Percentiles rank a stretch among this genome's conserved stretches.
Conservation (phyloP, 2,888 invertebrate genomes). For the Nipponacmea schrenckii region DNA sequence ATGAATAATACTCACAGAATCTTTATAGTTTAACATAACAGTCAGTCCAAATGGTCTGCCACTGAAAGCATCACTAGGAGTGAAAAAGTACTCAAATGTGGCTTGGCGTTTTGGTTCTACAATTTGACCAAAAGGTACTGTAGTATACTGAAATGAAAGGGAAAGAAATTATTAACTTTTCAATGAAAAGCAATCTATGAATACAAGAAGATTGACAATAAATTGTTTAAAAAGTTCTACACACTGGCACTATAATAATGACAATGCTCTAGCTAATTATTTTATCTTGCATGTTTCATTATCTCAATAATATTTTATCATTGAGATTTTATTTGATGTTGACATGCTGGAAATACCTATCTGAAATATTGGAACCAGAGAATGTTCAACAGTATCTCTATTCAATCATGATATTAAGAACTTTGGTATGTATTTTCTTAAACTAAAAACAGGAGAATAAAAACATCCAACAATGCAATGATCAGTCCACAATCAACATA, state of each 20-base stretch:
- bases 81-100: slow-evolving; percentile 92
- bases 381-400: too few relatives aligned
- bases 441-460: too few relatives aligned
- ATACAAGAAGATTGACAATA: neutral
- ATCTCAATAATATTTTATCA: neutral
- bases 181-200: too few relatives aligned
- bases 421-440: too few relatives aligned
- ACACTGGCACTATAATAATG: slow-evolving; percentile 17
- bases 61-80: slow-evolving; percentile 95
- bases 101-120: slow-evolving; percentile 93
- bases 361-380: too few relatives aligned
- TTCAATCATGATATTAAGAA: too few relatives aligned
- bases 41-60: slow-evolving; percentile 96
- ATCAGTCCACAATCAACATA: too few relatives aligned
- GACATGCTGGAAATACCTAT: too few relatives aligned
- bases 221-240: slow-evolving; percentile 20
- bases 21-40: slow-evolving; percentile 90
- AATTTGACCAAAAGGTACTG: slow-evolving; percentile 84
- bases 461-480: too few relatives aligned
- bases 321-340: neutral
- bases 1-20: slow-evolving; percentile 73
- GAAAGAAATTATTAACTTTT: too few relatives aligned
- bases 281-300: slow-evolving; percentile 11
- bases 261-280: slow-evolving; percentile 23
- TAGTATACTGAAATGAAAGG: slow-evolving; percentile 77